Percentiles rank a stretch among this genome's conserved stretches.
Conservation (phyloP, 1,140 invertebrate species). For the Sitophilus oryzae region DNA sequence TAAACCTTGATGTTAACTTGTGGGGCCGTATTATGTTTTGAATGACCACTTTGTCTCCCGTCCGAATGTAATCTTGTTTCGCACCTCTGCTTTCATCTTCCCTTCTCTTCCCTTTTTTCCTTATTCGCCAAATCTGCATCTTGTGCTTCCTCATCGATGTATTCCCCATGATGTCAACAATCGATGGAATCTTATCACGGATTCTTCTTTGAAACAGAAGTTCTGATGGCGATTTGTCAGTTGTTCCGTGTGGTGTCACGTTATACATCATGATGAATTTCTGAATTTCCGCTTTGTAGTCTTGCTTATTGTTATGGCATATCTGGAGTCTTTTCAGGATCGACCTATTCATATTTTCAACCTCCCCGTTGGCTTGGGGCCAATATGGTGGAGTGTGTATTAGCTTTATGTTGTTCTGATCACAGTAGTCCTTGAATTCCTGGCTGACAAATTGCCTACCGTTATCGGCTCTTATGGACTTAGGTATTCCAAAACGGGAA, state of each 20-base stretch:
- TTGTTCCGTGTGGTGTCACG: constrained; percentile 29
- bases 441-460: constrained; percentile 26
- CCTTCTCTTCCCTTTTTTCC: constrained; percentile 12
- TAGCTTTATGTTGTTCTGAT: constrained; percentile 27
- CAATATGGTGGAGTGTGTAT: constrained; percentile 34
- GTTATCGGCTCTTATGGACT: too few species aligned
- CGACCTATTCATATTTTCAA: constrained; percentile 28
- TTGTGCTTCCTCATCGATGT: constrained; percentile 12
- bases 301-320: background rate
- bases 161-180: constrained; percentile 11
- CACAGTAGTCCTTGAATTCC: constrained; percentile 31
- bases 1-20: background rate
- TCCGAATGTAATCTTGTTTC: background rate
- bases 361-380: too few species aligned
- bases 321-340: constrained; percentile 14
- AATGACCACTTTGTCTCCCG: constrained; percentile 17
- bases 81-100: constrained; percentile 9
- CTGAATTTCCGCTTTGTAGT: constrained; percentile 7
- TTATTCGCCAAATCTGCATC: constrained; percentile 11
- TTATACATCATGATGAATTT: constrained; percentile 25
- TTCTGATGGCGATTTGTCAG: constrained; percentile 25
- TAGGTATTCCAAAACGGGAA: too few species aligned
- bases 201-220: constrained; percentile 26
- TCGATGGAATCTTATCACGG: constrained; percentile 23
- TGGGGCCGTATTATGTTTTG: background rate